Evolutionary conservation across 1,140 invertebrate genomes (phyloP).

Genomic region (Pseudoatta argentina): DNA sequence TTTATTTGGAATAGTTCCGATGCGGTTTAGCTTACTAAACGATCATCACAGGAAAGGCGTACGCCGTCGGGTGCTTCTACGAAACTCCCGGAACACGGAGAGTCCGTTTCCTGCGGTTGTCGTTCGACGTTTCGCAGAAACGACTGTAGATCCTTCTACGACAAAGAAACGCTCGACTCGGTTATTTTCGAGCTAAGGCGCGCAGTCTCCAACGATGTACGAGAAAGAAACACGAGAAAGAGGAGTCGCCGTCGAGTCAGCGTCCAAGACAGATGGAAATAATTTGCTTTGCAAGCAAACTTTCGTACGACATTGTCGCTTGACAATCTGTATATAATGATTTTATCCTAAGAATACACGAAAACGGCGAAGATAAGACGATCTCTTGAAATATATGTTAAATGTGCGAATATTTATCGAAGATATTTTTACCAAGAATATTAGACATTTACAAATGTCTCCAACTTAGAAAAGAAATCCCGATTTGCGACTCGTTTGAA

Average conservation of each 20-base stretch:
- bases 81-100: conserved; percentile 55
- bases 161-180: conserved; percentile 41
- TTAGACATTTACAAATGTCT: not conserved
- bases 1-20: conserved; percentile 12
- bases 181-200: conserved; percentile 68
- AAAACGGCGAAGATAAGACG: not conserved
- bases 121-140: conserved; percentile 70
- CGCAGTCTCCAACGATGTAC: conserved; percentile 3
- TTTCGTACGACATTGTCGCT: conserved; percentile 59
- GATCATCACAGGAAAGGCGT: not conserved
- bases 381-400: not conserved
- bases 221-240: conserved; percentile 37
- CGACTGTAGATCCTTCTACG: conserved; percentile 28
- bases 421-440: not conserved
- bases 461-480: not conserved
- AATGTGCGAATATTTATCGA: not conserved
- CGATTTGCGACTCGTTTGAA: not conserved
- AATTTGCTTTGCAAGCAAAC: conserved; percentile 68
- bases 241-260: not conserved
- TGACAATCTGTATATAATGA: conserved; percentile 38
- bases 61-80: conserved; percentile 15
- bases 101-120: conserved; percentile 67
- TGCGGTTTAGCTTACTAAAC: conserved; percentile 12
- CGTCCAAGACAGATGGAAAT: conserved; percentile 61
- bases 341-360: not conserved